A percentile compares a stretch with the other conserved stretches of the same genome.
Conservation (phyloP, 2,113 vertebrate species). For the Asarcornis scutulata region DNA sequence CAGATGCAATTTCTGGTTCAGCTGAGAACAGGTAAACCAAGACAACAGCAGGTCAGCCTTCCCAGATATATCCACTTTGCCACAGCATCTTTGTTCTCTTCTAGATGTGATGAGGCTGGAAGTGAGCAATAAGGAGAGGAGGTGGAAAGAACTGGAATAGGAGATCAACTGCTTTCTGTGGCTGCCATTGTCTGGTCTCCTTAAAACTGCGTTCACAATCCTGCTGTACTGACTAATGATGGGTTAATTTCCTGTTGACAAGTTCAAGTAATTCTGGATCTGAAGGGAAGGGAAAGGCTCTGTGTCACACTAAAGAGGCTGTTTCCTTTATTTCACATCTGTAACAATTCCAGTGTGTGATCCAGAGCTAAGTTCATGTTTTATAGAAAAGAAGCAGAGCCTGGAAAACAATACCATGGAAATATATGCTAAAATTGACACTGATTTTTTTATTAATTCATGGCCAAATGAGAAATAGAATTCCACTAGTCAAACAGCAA, state of each 20-base stretch:
- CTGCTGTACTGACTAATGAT: neutral
- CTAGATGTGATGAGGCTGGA: neutral
- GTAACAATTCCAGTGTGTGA: neutral
- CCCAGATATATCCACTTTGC: neutral
- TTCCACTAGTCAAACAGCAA: neutral
- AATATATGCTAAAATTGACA: neutral
- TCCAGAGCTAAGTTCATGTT: neutral
- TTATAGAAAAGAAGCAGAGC: neutral
- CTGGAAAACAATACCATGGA: neutral
- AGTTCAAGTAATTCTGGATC: neutral
- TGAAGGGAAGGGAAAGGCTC: neutral
- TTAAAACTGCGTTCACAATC: neutral
- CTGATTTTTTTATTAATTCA: neutral
- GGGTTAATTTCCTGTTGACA: neutral
- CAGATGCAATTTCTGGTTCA: neutral
- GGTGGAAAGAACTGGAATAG: neutral
- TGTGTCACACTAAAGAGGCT: neutral
- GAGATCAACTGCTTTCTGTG: neutral
- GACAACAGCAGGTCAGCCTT: neutral
- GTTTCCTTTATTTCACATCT: neutral
- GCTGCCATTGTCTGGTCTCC: neutral
- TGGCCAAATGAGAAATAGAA: neutral
- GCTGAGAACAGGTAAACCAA: neutral
- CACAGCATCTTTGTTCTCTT: neutral
- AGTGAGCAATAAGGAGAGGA: neutral